Evolutionary conservation across 2,888 invertebrate genomes (phyloP).

Genomic region (Mamestra brassicae): DNA sequence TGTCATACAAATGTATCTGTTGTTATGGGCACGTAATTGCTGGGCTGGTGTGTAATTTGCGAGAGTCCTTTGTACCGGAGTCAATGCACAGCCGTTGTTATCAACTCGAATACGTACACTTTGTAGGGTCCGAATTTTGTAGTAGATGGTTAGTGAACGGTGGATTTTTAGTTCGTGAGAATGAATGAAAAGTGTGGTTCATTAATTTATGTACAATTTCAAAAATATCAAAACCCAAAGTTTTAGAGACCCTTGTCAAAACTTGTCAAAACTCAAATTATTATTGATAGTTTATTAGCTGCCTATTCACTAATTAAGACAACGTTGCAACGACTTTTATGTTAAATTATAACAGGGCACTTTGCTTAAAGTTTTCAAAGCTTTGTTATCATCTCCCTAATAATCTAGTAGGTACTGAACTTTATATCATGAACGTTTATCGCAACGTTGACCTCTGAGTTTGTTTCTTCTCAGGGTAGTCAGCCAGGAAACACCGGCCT

Average conservation of each 20-base stretch:
- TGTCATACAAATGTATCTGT: slow-evolving; percentile 91
- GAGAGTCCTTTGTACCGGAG: slow-evolving; percentile 79
- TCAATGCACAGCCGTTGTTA: slow-evolving; percentile 79
- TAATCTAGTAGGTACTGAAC: too few relatives aligned
- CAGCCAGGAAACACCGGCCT: too few relatives aligned
- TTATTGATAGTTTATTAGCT: not conserved
- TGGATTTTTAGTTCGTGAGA: slow-evolving; percentile 51
- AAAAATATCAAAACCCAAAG: not conserved
- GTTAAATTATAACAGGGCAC: too few relatives aligned
- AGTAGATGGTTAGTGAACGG: slow-evolving; percentile 39
- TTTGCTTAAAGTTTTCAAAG: too few relatives aligned
- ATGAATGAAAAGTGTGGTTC: slow-evolving; percentile 19
- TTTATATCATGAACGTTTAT: too few relatives aligned
- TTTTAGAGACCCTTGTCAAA: not conserved
- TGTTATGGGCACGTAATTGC: slow-evolving; percentile 86
- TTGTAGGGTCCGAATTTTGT: slow-evolving; percentile 67
- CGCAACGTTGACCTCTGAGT: too few relatives aligned
- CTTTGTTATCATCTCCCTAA: too few relatives aligned
- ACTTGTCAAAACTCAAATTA: not conserved
- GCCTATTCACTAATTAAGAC: too few relatives aligned
- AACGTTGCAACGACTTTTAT: not conserved
- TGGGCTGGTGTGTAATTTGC: slow-evolving; percentile 86
- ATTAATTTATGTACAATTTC: not conserved
- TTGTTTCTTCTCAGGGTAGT: too few relatives aligned
- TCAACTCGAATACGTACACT: slow-evolving; percentile 68